phyloP scores from a whole-genome alignment of 2,888 invertebrate species.

The Calameuta idolon region DNA sequence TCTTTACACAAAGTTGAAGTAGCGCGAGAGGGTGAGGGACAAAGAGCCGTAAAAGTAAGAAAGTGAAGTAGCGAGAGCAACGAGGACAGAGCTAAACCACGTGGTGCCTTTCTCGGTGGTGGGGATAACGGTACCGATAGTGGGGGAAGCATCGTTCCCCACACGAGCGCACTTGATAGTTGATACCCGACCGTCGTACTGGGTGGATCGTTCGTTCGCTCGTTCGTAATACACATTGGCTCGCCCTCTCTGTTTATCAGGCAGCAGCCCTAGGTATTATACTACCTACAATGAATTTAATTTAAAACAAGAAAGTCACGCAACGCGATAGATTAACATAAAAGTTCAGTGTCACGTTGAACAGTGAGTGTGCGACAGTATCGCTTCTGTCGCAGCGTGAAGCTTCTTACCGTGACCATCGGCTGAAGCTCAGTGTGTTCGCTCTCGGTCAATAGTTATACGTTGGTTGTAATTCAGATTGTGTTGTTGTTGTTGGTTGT shows the following conservation, averaged over 20 bases:
- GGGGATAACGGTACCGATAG: conserved; percentile 5
- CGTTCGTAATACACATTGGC: neutral
- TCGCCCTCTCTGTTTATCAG: neutral
- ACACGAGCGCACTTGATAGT: conserved; percentile 36
- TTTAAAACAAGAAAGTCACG: neutral
- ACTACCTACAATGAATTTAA: neutral
- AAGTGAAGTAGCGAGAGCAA: neutral
- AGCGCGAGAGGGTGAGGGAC: neutral
- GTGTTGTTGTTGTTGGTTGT: neutral
- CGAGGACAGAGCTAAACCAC: conserved; percentile 24
- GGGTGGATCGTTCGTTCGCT: conserved; percentile 35
- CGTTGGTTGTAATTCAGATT: neutral
- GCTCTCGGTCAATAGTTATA: neutral
- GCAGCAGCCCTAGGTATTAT: neutral
- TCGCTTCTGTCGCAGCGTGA: no score
- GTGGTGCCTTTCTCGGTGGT: conserved; percentile 24
- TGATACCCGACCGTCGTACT: conserved; percentile 53
- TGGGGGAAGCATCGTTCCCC: conserved; percentile 21
- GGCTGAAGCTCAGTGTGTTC: no score
- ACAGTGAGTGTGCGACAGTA: neutral
- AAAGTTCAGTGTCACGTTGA: neutral
- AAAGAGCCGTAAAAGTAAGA: conserved; percentile 26
- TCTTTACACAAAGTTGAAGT: neutral
- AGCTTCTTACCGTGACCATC: no score
- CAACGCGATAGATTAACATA: neutral